A percentile compares a stretch with the other conserved stretches of the same genome.
Evolutionary conservation across 2,888 invertebrate species (phyloP).

Genomic region (Salpingus planirostris): DNA sequence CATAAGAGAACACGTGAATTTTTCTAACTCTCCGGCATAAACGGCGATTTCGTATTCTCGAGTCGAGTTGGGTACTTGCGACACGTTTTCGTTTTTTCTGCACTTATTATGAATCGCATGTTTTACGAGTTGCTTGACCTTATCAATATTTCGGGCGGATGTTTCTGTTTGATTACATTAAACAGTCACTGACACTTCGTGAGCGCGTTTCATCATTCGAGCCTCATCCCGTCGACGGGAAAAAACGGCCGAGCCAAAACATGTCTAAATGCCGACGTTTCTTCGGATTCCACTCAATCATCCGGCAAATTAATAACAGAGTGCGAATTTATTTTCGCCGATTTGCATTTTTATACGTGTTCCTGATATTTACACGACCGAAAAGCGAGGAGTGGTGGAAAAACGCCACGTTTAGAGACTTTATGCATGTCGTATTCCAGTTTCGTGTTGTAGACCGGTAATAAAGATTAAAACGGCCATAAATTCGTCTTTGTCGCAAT

Average conservation of each 20-base stretch:
- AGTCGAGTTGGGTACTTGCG: constrained; percentile 12
- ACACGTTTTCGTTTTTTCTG: constrained; percentile 11
- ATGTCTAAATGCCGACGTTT: no score
- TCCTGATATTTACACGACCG: no score
- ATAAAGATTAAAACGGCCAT: constrained; percentile 25
- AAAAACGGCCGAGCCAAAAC: no score
- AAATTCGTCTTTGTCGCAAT: constrained; percentile 24
- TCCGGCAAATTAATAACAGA: no score
- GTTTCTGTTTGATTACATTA: constrained; percentile 8
- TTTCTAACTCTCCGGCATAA: no score
- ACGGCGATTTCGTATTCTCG: constrained; percentile 9
- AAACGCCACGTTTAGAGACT: constrained; percentile 6
- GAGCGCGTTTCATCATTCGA: no score
- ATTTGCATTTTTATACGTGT: no score
- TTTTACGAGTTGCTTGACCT: constrained; percentile 12
- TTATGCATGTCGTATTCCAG: constrained; percentile 16
- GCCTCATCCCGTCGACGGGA: no score
- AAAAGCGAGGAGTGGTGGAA: no score
- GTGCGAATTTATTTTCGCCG: no score
- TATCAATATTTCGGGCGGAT: constrained; percentile 8
- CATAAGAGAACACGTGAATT: no score
- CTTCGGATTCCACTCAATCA: no score
- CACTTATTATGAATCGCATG: constrained; percentile 12
- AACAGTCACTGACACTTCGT: constrained; percentile 2
- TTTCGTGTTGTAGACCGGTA: constrained; percentile 20